A percentile compares a stretch with the other conserved stretches of the same genome.
phyloP scores from a whole-genome alignment of 2,797 vertebrate species.

The Numenius phaeopus region DNA sequence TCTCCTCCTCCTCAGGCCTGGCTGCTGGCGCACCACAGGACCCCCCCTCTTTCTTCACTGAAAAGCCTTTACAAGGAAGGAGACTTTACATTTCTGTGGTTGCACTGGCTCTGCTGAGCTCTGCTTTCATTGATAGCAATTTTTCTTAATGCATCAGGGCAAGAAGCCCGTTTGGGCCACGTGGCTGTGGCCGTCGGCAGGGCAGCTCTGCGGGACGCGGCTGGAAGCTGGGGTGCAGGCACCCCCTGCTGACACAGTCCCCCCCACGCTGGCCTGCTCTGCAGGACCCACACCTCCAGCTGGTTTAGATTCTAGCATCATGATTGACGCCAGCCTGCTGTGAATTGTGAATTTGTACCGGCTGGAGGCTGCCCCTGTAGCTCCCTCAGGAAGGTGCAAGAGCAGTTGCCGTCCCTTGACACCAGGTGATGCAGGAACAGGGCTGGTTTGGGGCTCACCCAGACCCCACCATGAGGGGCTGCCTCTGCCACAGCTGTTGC shows the following conservation, averaged over 20 bases:
- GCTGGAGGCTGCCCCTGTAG: fast-evolving
- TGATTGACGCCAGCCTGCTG: no score
- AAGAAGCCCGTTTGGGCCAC: fast-evolving
- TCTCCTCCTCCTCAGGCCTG: not conserved
- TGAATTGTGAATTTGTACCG: no score
- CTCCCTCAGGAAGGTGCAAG: not conserved
- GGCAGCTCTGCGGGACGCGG: not conserved
- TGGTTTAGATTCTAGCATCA: fast-evolving
- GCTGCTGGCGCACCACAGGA: not conserved
- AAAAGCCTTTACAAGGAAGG: not conserved
- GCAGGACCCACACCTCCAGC: not conserved
- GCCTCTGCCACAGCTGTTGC: not conserved
- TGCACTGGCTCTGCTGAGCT: not conserved
- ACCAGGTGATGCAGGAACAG: fast-evolving
- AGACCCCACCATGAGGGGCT: fast-evolving
- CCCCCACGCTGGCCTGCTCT: fast-evolving
- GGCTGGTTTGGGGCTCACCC: not conserved
- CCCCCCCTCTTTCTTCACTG: not conserved
- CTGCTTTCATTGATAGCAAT: not conserved
- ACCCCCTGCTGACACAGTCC: no score
- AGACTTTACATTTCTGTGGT: not conserved
- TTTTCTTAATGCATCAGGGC: not conserved
- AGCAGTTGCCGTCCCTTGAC: fast-evolving
- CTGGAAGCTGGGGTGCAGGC: fast-evolving
- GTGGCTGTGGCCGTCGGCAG: fast-evolving